Conservation (phyloP, 1,140 invertebrate species). For the Tetramorium alpestre region DNA sequence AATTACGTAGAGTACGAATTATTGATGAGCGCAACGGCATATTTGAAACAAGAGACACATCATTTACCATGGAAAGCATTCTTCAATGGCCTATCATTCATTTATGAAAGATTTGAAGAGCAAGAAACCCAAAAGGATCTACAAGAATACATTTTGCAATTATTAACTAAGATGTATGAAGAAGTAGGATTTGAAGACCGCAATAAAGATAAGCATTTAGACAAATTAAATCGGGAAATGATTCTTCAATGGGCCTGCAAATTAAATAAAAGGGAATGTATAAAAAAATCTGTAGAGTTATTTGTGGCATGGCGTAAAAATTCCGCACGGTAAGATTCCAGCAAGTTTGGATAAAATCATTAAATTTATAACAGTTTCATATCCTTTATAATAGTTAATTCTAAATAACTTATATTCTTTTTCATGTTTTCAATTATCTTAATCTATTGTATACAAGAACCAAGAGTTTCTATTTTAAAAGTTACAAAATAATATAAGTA, state of each 20-base stretch:
- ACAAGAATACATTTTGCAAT: slow-evolving; percentile 1
- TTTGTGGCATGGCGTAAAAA: slow-evolving; percentile 77
- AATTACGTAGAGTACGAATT: slow-evolving; percentile 78
- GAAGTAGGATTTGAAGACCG: slow-evolving; percentile 80
- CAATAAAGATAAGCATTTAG: slow-evolving; percentile 81
- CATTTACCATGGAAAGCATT: slow-evolving; percentile 85
- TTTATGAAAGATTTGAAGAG: slow-evolving; percentile 65
- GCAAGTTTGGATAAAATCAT: neutral
- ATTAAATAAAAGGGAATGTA: slow-evolving; percentile 84
- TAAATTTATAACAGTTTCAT: neutral
- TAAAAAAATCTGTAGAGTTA: slow-evolving; percentile 78
- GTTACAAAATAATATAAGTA: neutral
- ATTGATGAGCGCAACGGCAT: slow-evolving; percentile 84
- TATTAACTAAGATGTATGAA: slow-evolving; percentile 78
- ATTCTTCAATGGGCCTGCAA: slow-evolving; percentile 86
- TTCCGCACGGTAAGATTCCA: slow-evolving; percentile 71
- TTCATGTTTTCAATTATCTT: neutral
- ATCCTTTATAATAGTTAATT: neutral
- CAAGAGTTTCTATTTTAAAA: neutral
- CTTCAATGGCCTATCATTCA: slow-evolving; percentile 73
- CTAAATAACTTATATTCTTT: neutral
- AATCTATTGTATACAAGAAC: neutral
- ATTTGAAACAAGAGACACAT: slow-evolving; percentile 86
- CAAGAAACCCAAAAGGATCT: neutral
- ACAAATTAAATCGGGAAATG: slow-evolving; percentile 84